Percentiles rank a stretch among this genome's conserved stretches.
Evolutionary conservation across 2,888 invertebrate genomes (phyloP).

Genomic region (Stegophylla sp.): DNA sequence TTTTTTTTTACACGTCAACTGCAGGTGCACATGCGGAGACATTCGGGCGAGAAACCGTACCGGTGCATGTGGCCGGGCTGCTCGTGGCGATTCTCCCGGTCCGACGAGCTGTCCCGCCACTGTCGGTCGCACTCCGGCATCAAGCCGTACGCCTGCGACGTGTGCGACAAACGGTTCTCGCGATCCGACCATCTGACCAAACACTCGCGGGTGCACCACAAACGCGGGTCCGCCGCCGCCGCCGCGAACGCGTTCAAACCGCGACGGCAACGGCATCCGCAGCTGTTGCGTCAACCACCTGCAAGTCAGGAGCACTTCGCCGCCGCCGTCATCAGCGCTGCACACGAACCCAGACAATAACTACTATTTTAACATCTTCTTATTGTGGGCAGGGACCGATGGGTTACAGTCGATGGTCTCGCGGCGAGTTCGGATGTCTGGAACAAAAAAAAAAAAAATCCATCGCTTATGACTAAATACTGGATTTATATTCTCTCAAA

Average conservation of each 20-base stretch:
- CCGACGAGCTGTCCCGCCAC: slow-evolving; percentile 91
- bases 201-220: slow-evolving; percentile 80
- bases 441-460: not conserved
- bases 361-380: too few relatives aligned
- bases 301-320: not conserved
- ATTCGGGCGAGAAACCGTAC: slow-evolving; percentile 81
- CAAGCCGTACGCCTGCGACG: slow-evolving; percentile 88
- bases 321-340: not conserved
- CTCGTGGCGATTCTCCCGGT: slow-evolving; percentile 90
- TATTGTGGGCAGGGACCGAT: too few relatives aligned
- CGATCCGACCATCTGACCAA: slow-evolving; percentile 93
- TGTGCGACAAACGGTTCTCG: slow-evolving; percentile 89
- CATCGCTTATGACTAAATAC: too few relatives aligned
- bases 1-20: not conserved
- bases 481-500: too few relatives aligned
- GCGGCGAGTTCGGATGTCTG: too few relatives aligned
- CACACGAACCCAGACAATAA: too few relatives aligned
- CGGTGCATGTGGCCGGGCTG: slow-evolving; percentile 80
- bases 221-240: slow-evolving; percentile 22
- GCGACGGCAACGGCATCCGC: not conserved
- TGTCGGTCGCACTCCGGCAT: slow-evolving; percentile 93
- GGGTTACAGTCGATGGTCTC: too few relatives aligned
- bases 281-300: not conserved
- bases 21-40: slow-evolving; percentile 81
- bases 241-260: not conserved